A percentile compares a stretch with the other conserved stretches of the same genome.
These are phyloP conservation scores for Leptestheria dahalacensis DNA, from an alignment of 1,140 invertebrate species.

Conservation along the genomic window DNA sequence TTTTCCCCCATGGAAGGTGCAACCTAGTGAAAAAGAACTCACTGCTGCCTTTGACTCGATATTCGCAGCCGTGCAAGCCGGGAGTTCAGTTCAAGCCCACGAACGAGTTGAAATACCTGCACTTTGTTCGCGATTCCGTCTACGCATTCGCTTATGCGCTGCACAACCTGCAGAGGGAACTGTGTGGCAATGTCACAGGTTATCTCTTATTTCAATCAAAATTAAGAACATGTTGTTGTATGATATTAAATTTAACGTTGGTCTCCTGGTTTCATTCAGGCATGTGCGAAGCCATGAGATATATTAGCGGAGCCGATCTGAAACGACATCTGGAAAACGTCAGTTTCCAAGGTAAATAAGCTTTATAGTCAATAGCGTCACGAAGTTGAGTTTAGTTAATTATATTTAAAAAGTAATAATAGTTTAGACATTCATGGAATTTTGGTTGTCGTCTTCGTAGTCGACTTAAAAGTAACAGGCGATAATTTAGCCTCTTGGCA, in stretches of 20 bases:
- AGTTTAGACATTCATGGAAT: no score
- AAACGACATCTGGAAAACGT: constrained; percentile 33
- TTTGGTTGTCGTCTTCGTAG: no score
- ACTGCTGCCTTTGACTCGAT: neutral
- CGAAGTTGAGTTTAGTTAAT: no score
- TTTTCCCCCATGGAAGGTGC: neutral
- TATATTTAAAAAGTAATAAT: no score
- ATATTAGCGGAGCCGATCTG: constrained; percentile 30
- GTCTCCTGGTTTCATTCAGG: no score
- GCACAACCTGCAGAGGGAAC: constrained; percentile 30
- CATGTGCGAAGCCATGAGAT: constrained; percentile 31
- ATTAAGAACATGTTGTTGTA: no score
- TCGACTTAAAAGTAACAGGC: no score
- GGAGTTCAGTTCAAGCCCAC: neutral
- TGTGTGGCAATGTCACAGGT: constrained; percentile 23
- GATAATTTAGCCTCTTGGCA: no score
- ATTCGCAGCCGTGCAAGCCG: neutral
- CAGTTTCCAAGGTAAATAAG: constrained; percentile 33
- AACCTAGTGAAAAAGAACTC: neutral
- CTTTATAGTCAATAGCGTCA: neutral
- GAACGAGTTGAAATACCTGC: constrained; percentile 27
- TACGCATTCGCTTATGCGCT: constrained; percentile 39
- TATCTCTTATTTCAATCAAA: neutral
- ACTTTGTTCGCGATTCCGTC: constrained; percentile 39
- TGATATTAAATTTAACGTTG: constrained; percentile 11